These are phyloP conservation scores for Cheilosia vernalis DNA, from an alignment of 2,888 invertebrate species.

Conservation along the genomic window DNA sequence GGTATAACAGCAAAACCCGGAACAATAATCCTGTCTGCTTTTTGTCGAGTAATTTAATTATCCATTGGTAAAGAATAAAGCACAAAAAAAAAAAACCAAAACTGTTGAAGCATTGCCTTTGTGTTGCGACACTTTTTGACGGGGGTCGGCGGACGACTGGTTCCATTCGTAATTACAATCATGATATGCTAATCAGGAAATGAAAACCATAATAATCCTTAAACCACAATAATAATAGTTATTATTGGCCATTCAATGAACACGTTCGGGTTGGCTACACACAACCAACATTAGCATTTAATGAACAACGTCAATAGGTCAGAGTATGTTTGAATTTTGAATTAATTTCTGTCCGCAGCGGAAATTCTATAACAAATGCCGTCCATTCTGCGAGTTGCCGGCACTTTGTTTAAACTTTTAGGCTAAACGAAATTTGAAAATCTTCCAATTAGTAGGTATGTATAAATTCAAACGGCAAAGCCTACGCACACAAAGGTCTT, in stretches of 20 bases:
- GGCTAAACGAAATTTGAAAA: conserved; percentile 14
- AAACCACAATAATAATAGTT: conserved; percentile 60
- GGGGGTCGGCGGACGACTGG: conserved; percentile 32
- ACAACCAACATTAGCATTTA: conserved; percentile 34
- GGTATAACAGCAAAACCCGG: conserved; percentile 15
- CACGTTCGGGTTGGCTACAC: conserved; percentile 43
- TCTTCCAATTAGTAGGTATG: conserved; percentile 38
- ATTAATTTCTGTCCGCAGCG: background rate
- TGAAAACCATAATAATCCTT: conserved; percentile 67
- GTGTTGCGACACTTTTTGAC: conserved; percentile 9
- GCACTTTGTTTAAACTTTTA: background rate
- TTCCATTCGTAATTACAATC: conserved; percentile 61
- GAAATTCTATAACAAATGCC: background rate
- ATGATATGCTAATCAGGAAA: conserved; percentile 74
- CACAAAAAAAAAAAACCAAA: background rate
- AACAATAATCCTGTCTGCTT: conserved; percentile 73
- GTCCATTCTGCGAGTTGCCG: background rate
- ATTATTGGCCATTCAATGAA: conserved; percentile 54
- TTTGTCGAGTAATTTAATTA: conserved; percentile 73
- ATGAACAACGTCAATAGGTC: conserved; percentile 33
- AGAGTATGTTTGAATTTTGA: conserved; percentile 1
- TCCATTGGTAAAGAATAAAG: conserved; percentile 28
- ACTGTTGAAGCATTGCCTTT: conserved; percentile 25
- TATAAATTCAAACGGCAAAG: conserved; percentile 4
- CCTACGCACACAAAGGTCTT: conserved; percentile 43